Base-by-base conservation (phyloP, 2,888 invertebrate species). In the Tetrapedia diversipes region DNA sequence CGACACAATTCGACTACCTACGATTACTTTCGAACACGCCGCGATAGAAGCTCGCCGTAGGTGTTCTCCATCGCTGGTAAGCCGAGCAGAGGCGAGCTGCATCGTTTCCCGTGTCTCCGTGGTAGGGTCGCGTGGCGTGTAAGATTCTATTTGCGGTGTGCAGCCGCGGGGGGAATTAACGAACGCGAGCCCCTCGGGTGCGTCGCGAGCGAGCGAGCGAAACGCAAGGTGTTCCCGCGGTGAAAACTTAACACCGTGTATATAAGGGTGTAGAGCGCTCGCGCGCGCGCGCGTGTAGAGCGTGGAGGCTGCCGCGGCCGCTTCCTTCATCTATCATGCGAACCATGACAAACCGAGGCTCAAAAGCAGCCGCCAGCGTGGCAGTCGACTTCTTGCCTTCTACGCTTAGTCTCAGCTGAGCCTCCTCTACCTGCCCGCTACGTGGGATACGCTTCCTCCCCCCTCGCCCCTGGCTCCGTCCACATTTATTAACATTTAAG, bases 401-500 rank as follows among this genome's bases (percentile, higher is more conserved):
- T 70, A 61, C 86, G 81, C 87, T 86, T 83, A 84, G 85, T 84
- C 82, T 77, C 83, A 84, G 78, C 82, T 81, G 74, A 86, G 85
- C 80, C 82, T 32, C n/a, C 82, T 89, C 86, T 89, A 89, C 89
- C 90, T 88, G 89, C 87, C 86, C 81, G 80, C 76, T 79, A 82
- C 81, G 74, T 74, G 67, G 83, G 80, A 80, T 80, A 81, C 81
- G 63, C 76, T 68, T n/a, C 79, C 14, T 72, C 77, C 74, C 64
- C 70, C 61, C 64, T 59, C n/a, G n/a, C n/a, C n/a, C n/a, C n/a
- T n/a, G n/a, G 75, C 80, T 70, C 80, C 78, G 86, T 84, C 87
- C 84, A 91, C 91, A 90, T 91, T 91, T 90, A 88, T 90, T 90
- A 91, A 89, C 89, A 87, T 91, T 90, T 90, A 89, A 91, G 90